Evolutionary conservation across 2,888 invertebrate species (phyloP), one percentile per base, ranked within the genome.

Genomic region (Caenorhabditis becei): DNA sequence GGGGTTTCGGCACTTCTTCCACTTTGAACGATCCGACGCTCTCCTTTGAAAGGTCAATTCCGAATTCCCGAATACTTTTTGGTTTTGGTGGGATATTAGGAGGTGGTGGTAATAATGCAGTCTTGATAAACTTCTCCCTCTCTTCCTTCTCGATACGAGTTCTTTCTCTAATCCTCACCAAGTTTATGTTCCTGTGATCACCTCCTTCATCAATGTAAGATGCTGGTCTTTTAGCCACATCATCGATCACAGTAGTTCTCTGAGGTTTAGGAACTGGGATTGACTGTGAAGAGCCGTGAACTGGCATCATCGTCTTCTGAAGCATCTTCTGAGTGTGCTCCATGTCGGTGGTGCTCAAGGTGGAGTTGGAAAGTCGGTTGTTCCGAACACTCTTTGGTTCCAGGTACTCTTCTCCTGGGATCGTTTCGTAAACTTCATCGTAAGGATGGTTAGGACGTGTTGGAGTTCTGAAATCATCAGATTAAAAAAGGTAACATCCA

Each of bases 381-480:
- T 77, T 80, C 20, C 74, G 49, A 4, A 65, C 67, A 51, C 77
- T 82, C 18, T 86, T 86, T 2, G 87, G 86, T 24, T 86, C 83
- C 49, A 85, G 47, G 54, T 87, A 87, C 41, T 78, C 61, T 51
- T 87, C 86, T 18, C 71, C 80, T 1, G 86, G 85, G 11, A 84
- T 82, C 8, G 77, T 71, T 53, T 87, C 87, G 54, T 85, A 87
- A 1, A 87, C 87, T 28, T 77, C 69, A 44, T 87, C 87, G 49
- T 87, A 87, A 5, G 54, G 61, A 53, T 80, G 70, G 47, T 65
- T 71, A 3, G 72, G 79, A 11, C 62, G 44, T 11, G 63, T 77
- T 47, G 78, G 80, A 32, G 77, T 82, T 77, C 82, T 80, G 41
- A 49, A 71, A 59, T 41, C 8, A 23, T 20, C 16, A 59, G 4